Percentiles rank a stretch among this genome's conserved stretches.
Conservation (phyloP, 1,140 invertebrate genomes). For the Stegodyphus mimosarum region DNA sequence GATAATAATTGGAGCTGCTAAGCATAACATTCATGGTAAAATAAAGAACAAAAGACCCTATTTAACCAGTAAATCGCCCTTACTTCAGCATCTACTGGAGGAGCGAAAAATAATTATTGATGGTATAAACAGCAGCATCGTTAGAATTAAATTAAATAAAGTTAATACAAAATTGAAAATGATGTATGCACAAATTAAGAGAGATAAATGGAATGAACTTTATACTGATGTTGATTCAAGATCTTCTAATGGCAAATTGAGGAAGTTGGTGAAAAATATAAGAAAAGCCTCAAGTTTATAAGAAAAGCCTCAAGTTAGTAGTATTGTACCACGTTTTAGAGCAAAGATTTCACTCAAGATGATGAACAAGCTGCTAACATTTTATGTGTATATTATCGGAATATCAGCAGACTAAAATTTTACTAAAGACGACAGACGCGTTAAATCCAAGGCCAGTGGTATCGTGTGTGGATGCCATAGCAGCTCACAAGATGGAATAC, state of each 20-base stretch:
- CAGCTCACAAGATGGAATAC: neutral
- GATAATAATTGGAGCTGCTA: neutral
- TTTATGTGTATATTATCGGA: neutral
- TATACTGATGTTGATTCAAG: neutral
- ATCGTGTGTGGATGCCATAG: neutral
- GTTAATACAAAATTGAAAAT: neutral
- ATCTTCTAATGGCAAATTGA: neutral
- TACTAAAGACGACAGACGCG: neutral
- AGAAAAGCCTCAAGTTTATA: neutral
- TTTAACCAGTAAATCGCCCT: neutral
- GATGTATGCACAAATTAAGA: neutral
- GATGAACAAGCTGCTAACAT: constrained; percentile 2
- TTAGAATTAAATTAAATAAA: constrained; percentile 1
- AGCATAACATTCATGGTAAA: neutral
- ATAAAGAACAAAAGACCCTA: neutral
- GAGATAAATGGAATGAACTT: constrained; percentile 2
- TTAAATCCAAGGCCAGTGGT: neutral
- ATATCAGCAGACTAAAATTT: neutral
- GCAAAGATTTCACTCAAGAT: neutral
- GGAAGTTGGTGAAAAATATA: neutral
- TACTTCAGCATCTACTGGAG: neutral
- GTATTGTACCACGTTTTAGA: neutral
- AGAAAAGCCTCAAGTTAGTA: neutral
- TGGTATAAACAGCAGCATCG: neutral
- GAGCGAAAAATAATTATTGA: neutral